phyloP scores from a whole-genome alignment of 2,797 vertebrate species.

The Platalea minor region DNA sequence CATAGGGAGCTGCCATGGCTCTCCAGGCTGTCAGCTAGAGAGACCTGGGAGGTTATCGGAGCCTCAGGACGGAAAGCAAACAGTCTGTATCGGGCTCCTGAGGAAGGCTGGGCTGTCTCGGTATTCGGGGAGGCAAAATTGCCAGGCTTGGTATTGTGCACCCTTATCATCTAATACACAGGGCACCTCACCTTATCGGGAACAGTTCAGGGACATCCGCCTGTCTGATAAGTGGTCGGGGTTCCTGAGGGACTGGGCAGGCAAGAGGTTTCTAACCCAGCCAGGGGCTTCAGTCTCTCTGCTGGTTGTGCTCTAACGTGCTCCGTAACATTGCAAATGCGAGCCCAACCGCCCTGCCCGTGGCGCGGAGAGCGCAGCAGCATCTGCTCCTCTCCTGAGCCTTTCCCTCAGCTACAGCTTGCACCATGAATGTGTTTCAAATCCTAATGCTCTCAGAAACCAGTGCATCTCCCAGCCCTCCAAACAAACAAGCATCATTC shows the following conservation, averaged over 20 bases:
- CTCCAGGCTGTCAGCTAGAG: background rate
- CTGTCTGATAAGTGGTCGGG: background rate
- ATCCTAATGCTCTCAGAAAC: background rate
- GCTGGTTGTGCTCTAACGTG: fast-evolving
- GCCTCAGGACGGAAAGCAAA: background rate
- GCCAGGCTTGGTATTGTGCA: background rate
- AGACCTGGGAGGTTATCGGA: background rate
- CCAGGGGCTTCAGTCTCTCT: background rate
- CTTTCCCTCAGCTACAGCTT: background rate
- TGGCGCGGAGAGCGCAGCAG: fast-evolving
- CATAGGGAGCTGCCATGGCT: fast-evolving
- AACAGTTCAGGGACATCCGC: background rate
- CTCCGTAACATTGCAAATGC: fast-evolving
- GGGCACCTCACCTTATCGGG: background rate
- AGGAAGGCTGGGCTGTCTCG: constrained; percentile 3
- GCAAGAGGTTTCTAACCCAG: background rate
- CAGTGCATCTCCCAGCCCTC: background rate
- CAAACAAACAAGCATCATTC: constrained; percentile 27
- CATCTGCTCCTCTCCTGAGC: background rate
- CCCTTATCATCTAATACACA: background rate
- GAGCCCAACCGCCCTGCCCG: background rate
- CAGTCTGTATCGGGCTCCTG: background rate
- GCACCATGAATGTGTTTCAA: background rate
- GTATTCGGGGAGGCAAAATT: background rate
- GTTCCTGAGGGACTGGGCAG: background rate